Evolutionary conservation across 2,888 invertebrate species (phyloP), one percentile per base, ranked within the genome.

Genomic region (Tenthredo notha): DNA sequence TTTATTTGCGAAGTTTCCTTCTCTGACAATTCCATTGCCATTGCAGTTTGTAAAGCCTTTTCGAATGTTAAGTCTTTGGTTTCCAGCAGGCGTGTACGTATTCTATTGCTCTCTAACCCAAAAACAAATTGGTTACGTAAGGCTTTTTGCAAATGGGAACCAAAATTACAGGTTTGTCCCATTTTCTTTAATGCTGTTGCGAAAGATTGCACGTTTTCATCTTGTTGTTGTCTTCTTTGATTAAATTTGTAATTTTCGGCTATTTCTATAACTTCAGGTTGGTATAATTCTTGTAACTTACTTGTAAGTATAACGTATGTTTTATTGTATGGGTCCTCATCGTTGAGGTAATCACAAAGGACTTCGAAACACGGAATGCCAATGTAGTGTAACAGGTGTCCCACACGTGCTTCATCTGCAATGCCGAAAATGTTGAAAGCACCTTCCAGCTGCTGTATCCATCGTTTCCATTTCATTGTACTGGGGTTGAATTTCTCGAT

Each of bases 61-160:
- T 83, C 83, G 12, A 65, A 67, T 2, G 83, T 83, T 3, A 40
- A 43, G 37, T 83, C 67, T 18, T 33, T 65, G 12, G 83, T 83
- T 67, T 83, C 83, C 25, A 83, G 40, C 15, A 65, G 72, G 6
- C 72, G 33, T 10, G 84, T 47, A 33, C 80, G 85, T 12, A 86
- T 77, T 21, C 77, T 33, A 21, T 85, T 72, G 25, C 85, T 86
- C 25, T 77, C 67, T 15, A 86, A n/a, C 33, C 87, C 87, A 75
- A 86, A 86, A 37, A 86, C 86, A 18, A 87, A 86, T 58, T 87
- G 87, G 50, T 86, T 87, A 15, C 85, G 67, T 50, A 86, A 67
- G 1, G 86, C 87, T 47, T 67, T 87, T 29, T 84, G 77, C 37
- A 85, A 29, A 47, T 86, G 77, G 4, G n/a, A n/a, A 40, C 85